These are phyloP conservation scores for Pterobdella sp. DNA, from an alignment of 2,888 invertebrate species.

Conservation along the genomic window DNA sequence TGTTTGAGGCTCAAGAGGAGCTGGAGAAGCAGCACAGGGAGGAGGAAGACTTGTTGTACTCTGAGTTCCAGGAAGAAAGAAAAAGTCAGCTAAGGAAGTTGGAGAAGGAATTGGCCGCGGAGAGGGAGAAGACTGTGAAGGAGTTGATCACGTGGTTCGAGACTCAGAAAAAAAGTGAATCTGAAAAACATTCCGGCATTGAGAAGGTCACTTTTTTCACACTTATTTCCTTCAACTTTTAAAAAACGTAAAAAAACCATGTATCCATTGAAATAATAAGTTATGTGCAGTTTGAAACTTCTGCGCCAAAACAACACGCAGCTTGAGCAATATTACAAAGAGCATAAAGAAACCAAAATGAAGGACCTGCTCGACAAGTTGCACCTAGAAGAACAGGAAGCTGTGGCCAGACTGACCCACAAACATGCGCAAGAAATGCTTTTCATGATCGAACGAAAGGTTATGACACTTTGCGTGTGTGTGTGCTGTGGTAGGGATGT, in stretches of 20 bases:
- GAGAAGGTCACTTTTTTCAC: slow-evolving; percentile 31
- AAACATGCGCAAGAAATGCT: slow-evolving; percentile 48
- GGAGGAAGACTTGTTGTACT: slow-evolving; percentile 90
- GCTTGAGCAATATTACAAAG: slow-evolving; percentile 46
- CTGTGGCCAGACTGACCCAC: slow-evolving; percentile 47
- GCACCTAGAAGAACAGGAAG: slow-evolving; percentile 46
- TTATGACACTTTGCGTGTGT: slow-evolving; percentile 4
- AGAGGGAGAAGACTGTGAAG: slow-evolving; percentile 81
- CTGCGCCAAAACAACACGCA: slow-evolving; percentile 8
- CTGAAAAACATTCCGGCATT: slow-evolving; percentile 36
- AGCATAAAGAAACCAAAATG: slow-evolving; percentile 73
- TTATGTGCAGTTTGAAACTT: neutral
- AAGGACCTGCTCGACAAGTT: slow-evolving; percentile 44
- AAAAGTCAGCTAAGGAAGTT: slow-evolving; percentile 55
- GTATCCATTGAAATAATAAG: neutral
- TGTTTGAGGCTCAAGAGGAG: slow-evolving; percentile 72
- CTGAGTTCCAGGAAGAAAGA: slow-evolving; percentile 82
- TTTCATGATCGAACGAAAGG: slow-evolving; percentile 41
- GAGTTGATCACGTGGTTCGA: slow-evolving; percentile 60
- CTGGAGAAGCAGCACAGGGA: slow-evolving; percentile 91
- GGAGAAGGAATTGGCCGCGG: slow-evolving; percentile 52
- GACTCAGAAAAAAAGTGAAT: slow-evolving; percentile 34
- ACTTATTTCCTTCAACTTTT: neutral
- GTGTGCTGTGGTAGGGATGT: too few relatives aligned
- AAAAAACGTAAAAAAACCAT: neutral